Base-by-base conservation (phyloP, 35 echinoderm and acorn worm species). In the Lytechinus pictus region DNA sequence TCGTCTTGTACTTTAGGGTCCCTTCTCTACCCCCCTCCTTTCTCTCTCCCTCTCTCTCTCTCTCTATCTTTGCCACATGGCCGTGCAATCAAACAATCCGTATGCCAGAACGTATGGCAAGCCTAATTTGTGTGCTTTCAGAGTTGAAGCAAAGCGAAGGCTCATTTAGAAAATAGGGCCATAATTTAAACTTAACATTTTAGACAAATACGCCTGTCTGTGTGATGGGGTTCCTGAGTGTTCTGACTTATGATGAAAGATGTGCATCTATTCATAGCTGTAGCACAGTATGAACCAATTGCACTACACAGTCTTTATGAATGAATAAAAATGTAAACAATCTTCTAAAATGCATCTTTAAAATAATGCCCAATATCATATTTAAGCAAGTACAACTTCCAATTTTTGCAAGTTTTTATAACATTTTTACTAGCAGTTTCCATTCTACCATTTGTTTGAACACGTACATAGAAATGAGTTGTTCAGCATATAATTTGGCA, bases 171-270 rank as follows among this genome's bases (percentile, higher is more conserved):
- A 93, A 57, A 93, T 90, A 93, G 92, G 54, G 27, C 55, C 92
- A 93, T 93, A 93, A 93, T 93, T 93, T 93, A 93, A 44, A 93
- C 53, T 93, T 93, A 93, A 93, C 92, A 27, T 93, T 93, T 57
- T 93, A 6, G 13, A 93, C 92, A 93, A 93, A 93, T 93, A 93
- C 52, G 92, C 55, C 52, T 90, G 92, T 93, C 92, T 93, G 27
- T 54, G 88, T 44, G 88, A 90, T 52, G 88, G 52, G 66, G 66
- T 79, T 79, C 66, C n/a, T 3, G 66, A 79, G 66, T 79, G 66
- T 79, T 79, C 66, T 79, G 21, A n/a, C 66, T 79, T 79, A 79
- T 79, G 66, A 79, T 79, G 66, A 79, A 24, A 79, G 66, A 79
- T 79, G 66, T 79, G 12, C n/a, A 24, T 24, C 66, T 79, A 79